Base-by-base conservation (phyloP, 2,113 vertebrate genomes). In the Dromaius novaehollandiae region DNA sequence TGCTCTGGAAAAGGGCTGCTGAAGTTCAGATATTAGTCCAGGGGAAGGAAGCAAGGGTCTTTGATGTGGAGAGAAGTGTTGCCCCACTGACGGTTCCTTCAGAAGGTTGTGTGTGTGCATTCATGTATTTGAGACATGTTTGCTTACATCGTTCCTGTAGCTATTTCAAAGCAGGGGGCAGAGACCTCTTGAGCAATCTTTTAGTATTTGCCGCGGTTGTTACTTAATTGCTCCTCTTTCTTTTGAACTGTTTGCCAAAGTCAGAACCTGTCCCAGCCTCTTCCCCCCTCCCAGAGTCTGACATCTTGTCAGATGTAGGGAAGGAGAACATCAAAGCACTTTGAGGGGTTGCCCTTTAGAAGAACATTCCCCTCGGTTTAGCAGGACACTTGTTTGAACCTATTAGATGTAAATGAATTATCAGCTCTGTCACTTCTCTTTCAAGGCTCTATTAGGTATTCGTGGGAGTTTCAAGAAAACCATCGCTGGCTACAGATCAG, bases 221-320 rank as follows among this genome's bases (percentile, higher is more conserved):
- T 93, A 28, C 25, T 32, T 76, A 61, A 71, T 75, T 77, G 36
- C 51, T 87, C 16, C 25, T 82, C 56, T 87, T 83, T 17, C 7
- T 36, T 96, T 97, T 97, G 94, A 96, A 66, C 82, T 93, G 46
- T 48, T 93, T 96, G 95, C 95, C 93, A 96, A 63, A 96, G 71
- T 93, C 87, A 95, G 86, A 96, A 95, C 95, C 95, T 96, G 92
- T 95, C 83, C 82, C 60, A 60, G 70, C 42, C 71, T 94, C 78
- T 82, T 78, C 58, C 38, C 63, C 73, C 26, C 38, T 0, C 73
- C 26, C 38, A 0, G 2, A 4, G 7, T 56, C 69, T 93, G 84
- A 85, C 69, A 71, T 82, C 88, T 56, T 53, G 58, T 95, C 66
- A 93, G 90, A 86, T 86, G 88, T 44, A 80, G 75, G 53, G 82